Conservation (phyloP, 2,113 vertebrate species). For the Gasterosteus aculeatus region DNA sequence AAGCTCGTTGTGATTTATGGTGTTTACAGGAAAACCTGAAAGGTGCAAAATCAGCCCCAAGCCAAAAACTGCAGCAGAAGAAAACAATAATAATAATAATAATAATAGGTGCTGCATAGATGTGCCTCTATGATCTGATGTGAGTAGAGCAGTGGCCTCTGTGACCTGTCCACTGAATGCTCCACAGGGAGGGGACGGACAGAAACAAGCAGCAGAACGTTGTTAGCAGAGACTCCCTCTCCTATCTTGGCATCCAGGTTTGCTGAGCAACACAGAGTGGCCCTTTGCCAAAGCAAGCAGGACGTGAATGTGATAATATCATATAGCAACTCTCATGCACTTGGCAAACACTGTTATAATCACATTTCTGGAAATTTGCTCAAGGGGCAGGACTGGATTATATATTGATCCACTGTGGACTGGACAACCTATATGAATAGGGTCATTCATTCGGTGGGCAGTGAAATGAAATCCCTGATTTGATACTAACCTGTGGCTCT, state of each 20-base stretch:
- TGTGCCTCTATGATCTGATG: conserved; percentile 27
- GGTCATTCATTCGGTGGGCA: conserved; percentile 41
- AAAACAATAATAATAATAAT: conserved; percentile 19
- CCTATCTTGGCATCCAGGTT: conserved; percentile 33
- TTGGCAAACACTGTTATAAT: conserved; percentile 40
- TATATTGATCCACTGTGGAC: conserved; percentile 10
- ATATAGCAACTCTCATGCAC: conserved; percentile 38
- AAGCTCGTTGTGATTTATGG: conserved; percentile 48
- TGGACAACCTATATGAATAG: conserved; percentile 18
- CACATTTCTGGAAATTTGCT: conserved; percentile 56
- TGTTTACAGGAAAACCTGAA: conserved; percentile 56
- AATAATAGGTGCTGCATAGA: conserved; percentile 41
- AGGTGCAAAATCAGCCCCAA: conserved; percentile 30
- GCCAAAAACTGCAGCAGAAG: conserved; percentile 34
- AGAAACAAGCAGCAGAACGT: conserved; percentile 10
- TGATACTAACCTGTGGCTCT: conserved; percentile 46
- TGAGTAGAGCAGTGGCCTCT: conserved; percentile 18
- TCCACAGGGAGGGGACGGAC: conserved; percentile 28
- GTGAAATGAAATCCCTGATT: conserved; percentile 46
- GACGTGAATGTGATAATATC: conserved; percentile 63
- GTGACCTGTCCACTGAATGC: conserved; percentile 43
- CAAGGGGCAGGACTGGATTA: conserved; percentile 33
- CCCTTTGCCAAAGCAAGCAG: conserved; percentile 58
- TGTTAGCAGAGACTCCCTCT: conserved; percentile 13
- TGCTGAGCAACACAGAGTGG: conserved; percentile 39